phyloP scores from a whole-genome alignment of 2,113 vertebrate genomes.

The Stercorarius parasiticus region DNA sequence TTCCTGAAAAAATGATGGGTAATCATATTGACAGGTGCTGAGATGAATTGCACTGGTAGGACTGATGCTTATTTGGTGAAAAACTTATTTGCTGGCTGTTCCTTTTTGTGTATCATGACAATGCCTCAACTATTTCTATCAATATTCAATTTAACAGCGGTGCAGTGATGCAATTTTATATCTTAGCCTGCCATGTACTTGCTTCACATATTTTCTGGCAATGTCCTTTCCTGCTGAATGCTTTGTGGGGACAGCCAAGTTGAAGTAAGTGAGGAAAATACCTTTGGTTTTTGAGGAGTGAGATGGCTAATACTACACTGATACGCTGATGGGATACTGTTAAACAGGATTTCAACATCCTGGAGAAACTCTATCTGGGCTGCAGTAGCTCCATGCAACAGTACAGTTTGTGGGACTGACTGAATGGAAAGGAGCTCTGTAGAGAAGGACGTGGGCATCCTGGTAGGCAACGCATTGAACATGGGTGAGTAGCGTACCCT shows the following conservation, averaged over 20 bases:
- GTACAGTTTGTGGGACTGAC: background rate
- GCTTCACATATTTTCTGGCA: background rate
- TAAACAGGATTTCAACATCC: background rate
- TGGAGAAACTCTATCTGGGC: background rate
- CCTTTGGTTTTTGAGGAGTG: background rate
- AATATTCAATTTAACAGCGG: background rate
- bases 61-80: background rate
- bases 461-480: background rate
- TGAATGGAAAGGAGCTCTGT: background rate
- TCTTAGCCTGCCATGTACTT: background rate
- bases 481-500: background rate
- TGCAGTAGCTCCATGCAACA: background rate
- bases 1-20: background rate
- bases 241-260: background rate
- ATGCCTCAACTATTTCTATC: background rate
- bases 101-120: background rate
- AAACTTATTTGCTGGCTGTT: background rate
- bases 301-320: background rate
- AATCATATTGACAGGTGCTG: background rate
- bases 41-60: background rate
- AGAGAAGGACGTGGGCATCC: background rate
- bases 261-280: background rate
- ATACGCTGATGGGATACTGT: accelerated
- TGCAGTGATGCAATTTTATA: background rate
- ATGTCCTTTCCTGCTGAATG: background rate